Conservation (phyloP, 64 coral and sea anemone species). For the Platygyra sinensis region DNA sequence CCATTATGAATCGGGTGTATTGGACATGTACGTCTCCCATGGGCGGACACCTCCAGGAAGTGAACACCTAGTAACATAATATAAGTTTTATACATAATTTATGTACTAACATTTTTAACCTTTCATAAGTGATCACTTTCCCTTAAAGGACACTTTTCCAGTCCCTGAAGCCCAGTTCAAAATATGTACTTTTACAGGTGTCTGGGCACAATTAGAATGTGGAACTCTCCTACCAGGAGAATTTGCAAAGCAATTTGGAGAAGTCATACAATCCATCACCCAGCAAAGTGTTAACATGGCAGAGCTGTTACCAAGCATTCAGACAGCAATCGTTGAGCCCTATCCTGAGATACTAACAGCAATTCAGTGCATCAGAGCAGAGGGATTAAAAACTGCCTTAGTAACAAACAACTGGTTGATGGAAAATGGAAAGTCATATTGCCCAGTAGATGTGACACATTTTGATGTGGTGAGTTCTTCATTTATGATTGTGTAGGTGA, state of each 20-base stretch:
- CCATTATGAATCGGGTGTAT: no score
- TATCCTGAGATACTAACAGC: slow-evolving; percentile 79
- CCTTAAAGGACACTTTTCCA: no score
- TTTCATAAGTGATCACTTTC: no score
- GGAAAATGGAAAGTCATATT: slow-evolving; percentile 69
- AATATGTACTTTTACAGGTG: slow-evolving; percentile 44
- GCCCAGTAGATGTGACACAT: slow-evolving; percentile 75
- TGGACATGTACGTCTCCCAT: no score
- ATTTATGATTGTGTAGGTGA: no score
- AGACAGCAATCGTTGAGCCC: slow-evolving; percentile 51
- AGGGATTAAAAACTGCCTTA: slow-evolving; percentile 88
- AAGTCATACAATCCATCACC: slow-evolving; percentile 37
- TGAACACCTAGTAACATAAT: no score
- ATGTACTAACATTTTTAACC: no score
- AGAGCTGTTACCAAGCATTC: slow-evolving; percentile 57
- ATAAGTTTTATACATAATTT: no score
- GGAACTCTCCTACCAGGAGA: slow-evolving; percentile 69
- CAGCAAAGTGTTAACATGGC: slow-evolving; percentile 23
- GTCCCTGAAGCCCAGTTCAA: not conserved
- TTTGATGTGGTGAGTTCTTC: slow-evolving; percentile 92
- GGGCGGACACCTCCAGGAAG: no score
- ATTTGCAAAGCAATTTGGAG: slow-evolving; percentile 79
- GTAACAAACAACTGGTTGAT: slow-evolving; percentile 96
- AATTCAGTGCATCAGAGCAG: slow-evolving; percentile 75
- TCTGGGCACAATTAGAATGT: slow-evolving; percentile 82